Evolutionary conservation across 2,797 vertebrate species (phyloP).

Genomic region (Gymnodraco acuticeps): DNA sequence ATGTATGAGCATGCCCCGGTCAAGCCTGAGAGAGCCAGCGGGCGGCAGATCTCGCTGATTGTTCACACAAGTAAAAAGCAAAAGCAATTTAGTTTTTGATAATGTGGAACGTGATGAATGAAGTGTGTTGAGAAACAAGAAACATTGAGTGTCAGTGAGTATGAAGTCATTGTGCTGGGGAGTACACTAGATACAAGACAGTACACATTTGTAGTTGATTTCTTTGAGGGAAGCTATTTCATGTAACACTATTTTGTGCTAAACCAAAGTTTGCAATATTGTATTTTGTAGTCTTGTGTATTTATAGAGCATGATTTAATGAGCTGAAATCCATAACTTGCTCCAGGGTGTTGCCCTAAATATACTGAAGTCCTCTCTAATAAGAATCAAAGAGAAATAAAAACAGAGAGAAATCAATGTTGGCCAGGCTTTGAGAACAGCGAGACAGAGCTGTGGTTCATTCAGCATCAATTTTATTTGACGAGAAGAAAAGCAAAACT

Average conservation of each 20-base stretch:
- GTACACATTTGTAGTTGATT: background rate
- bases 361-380: background rate
- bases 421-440: background rate
- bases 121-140: slow-evolving; percentile 37
- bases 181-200: background rate
- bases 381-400: slow-evolving; percentile 13
- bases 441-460: background rate
- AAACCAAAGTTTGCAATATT: background rate
- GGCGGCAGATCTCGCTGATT: slow-evolving; percentile 39
- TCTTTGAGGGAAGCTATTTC: background rate
- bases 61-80: slow-evolving; percentile 52
- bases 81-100: slow-evolving; percentile 62
- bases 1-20: slow-evolving; percentile 68
- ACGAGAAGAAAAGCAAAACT: background rate
- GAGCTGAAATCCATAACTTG: slow-evolving; percentile 15
- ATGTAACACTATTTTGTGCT: background rate
- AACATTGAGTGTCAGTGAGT: slow-evolving; percentile 9
- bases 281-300: background rate
- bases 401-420: background rate
- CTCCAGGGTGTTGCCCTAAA: background rate
- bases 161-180: background rate
- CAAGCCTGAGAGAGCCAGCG: slow-evolving; percentile 13
- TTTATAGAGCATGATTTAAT: background rate
- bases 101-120: slow-evolving; percentile 28
- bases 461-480: background rate